Percentiles rank a stretch among this genome's conserved stretches.
Conservation (phyloP, 2,113 vertebrate genomes). For the Nycticorax nycticorax region DNA sequence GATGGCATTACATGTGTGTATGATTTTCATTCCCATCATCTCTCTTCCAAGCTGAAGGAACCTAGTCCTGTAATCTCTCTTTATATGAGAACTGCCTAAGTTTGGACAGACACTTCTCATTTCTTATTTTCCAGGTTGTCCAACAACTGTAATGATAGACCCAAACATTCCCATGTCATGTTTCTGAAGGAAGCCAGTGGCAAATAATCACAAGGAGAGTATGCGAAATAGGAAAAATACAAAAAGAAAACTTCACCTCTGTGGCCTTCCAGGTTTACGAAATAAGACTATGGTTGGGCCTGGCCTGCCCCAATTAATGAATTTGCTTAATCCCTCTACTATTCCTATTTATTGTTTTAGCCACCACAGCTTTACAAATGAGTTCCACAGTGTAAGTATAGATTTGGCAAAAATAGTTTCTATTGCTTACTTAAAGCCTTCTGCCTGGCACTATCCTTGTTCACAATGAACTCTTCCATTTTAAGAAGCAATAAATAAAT, state of each 20-base stretch:
- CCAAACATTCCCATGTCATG: not conserved
- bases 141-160: not conserved
- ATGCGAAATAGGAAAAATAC: not conserved
- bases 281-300: not conserved
- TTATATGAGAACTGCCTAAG: not conserved
- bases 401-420: not conserved
- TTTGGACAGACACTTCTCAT: not conserved
- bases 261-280: not conserved
- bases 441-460: not conserved
- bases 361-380: not conserved
- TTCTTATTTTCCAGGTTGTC: not conserved
- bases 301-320: not conserved
- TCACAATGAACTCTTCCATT: not conserved
- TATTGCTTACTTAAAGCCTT: not conserved
- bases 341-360: not conserved
- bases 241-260: not conserved
- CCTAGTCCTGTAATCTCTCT: not conserved
- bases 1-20: fast-evolving
- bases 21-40: not conserved
- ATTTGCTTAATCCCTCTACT: not conserved
- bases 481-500: not conserved
- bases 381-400: not conserved
- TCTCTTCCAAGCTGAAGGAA: not conserved
- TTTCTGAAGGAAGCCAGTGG: not conserved
- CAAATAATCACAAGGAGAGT: not conserved